Base-by-base conservation (phyloP, 2,113 vertebrate species). In the Empidonax traillii region DNA sequence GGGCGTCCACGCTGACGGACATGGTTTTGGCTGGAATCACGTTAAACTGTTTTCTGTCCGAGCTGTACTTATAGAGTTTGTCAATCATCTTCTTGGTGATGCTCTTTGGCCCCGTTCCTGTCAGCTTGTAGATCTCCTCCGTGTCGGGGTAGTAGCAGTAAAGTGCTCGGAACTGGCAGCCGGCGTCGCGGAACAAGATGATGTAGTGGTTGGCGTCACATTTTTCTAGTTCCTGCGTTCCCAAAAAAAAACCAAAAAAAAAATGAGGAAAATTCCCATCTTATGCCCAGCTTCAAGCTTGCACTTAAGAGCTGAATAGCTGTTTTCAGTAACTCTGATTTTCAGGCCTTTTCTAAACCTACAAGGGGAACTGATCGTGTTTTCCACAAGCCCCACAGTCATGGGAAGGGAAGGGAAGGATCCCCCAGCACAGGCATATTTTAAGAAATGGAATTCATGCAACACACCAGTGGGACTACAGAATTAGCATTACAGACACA, bases 41-140 rank as follows among this genome's bases (percentile, higher is more conserved):
- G 3, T 96, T 99, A 72, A 99, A 99, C 97, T 99, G 99, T 97
- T 99, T 99, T 68, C 99, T 98, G 98, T 99, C 99, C 1, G 99
- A 99, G 96, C 98, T 99, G 98, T 99, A 99, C 55, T 99, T 99
- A 93, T 99, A 99, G 46, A 99, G 98, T 83, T 98, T 99, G 97
- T 99, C 99, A 6, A 99, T 98, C 99, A 99, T 99, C 95, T 99
- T 99, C 92, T 97, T 98, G 96, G 96, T 97, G 98, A 99, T 99
- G 94, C 85, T 96, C 85, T 98, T 98, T 7, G 99, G 99, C 30
- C 99, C 99, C 0, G 99, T 99, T 90, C 99, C 99, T 0, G 98
- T 98, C 73, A 99, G 98, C 83, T 99, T 99, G 95, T 97, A 95
- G 96, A 99, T 99, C 77, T 99, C 99, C 62, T 99, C 99, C 0